Conservation (phyloP, 2,113 vertebrate genomes). For the Gambusia affinis region DNA sequence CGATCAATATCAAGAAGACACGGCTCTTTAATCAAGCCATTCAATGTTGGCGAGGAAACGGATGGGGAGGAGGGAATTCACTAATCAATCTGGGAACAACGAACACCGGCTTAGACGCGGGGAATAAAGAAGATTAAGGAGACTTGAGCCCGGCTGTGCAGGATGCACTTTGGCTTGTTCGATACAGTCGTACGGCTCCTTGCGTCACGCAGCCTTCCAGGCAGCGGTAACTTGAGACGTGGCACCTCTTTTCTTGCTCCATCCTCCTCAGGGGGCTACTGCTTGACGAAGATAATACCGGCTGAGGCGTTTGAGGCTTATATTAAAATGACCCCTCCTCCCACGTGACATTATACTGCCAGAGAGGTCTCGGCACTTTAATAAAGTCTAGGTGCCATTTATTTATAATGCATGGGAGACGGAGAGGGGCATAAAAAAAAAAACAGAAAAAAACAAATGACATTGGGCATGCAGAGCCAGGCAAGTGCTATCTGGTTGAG, state of each 20-base stretch:
- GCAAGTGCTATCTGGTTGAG: constrained; percentile 51
- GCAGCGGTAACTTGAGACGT: constrained; percentile 74
- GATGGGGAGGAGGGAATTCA: not conserved
- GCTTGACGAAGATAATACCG: constrained; percentile 80
- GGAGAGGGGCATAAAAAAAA: constrained; percentile 10
- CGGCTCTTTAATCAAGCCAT: constrained; percentile 20
- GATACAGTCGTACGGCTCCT: constrained; percentile 67
- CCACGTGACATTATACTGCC: constrained; percentile 72
- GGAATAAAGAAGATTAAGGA: constrained; percentile 46
- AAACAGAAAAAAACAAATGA: constrained; percentile 44
- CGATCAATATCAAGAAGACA: no score
- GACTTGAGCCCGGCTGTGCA: constrained; percentile 59
- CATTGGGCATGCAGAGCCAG: constrained; percentile 59
- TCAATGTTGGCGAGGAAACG: constrained; percentile 16
- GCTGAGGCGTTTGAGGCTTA: constrained; percentile 64
- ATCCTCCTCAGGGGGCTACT: constrained; percentile 70
- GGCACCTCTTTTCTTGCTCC: constrained; percentile 66
- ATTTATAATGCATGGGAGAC: constrained; percentile 73
- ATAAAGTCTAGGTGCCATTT: constrained; percentile 74
- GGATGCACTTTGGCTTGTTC: constrained; percentile 80
- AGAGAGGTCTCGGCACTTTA: constrained; percentile 71
- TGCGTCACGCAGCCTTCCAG: constrained; percentile 70
- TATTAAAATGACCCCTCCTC: constrained; percentile 82
- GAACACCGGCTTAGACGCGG: constrained; percentile 28
- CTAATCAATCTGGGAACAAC: constrained; percentile 43